Evolutionary conservation across 2,797 vertebrate genomes (phyloP), one percentile per base, ranked within the genome.

Genomic region (Hippopotamyrus pictus): DNA sequence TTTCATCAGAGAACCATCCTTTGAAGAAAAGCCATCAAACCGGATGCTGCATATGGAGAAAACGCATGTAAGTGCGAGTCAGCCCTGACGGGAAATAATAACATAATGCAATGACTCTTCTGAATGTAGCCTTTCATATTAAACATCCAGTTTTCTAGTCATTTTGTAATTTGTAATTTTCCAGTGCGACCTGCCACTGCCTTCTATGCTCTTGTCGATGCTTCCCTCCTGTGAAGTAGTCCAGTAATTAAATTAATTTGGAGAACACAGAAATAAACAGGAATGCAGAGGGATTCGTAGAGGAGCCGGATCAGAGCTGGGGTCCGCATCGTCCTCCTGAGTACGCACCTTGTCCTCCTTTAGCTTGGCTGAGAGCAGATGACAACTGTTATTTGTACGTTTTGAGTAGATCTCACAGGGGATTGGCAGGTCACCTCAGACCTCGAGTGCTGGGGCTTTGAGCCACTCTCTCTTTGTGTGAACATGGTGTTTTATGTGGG

Each of bases 1-100:
- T 85, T 82, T 90, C 69, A 88, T 88, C 86, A 62, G 69, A 88
- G 25, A 33, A 25, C 25, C 51, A 57, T 88, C 22, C 73, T 90
- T 88, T 89, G 86, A 88, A 88, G 89, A 90, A 90, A 50, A 65
- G 5, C 54, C 87, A 65, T 84, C 86, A 51, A 25, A 90, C 51
- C 33, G 50, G 53, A 88, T 69, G 86, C 76, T 84, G 46, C 69
- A 59, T 88, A 41, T 76, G n/a, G 5, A 25, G 22, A 46, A 22
- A 89, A 87, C 0, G 44, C 22, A 14, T 37, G 19, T 84, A 7
- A 88, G 54, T 19, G 53, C 2, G 22, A 33, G 62, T 22, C 44
- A 73, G 62, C 29, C 37, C 53, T 69, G 29, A 44, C 62, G 22
- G 54, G 11, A 69, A 54, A 88, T 88, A 90, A 59, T 25, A 57